A percentile compares a stretch with the other conserved stretches of the same genome.
Conservation (phyloP, 2,888 invertebrate genomes). For the Phengaris alcon region DNA sequence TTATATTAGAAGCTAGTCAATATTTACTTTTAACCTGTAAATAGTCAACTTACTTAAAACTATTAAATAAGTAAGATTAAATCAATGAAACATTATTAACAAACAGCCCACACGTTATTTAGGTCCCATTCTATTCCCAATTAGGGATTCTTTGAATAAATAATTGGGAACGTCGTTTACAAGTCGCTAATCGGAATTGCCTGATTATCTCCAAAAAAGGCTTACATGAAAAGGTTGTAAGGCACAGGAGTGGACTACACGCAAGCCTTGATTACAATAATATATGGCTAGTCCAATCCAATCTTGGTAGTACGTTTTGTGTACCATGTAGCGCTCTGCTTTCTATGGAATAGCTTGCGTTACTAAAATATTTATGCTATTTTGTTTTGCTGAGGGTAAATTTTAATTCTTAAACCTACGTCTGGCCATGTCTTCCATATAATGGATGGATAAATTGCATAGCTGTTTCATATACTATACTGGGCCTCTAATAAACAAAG, state of each 20-base stretch:
- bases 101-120: neutral
- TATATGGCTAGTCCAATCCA: constrained; percentile 37
- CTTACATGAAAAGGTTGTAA: constrained; percentile 36
- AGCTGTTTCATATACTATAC: neutral
- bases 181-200: constrained; percentile 34
- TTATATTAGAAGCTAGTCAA: neutral
- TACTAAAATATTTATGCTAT: constrained; percentile 11
- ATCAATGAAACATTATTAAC: neutral
- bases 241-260: constrained; percentile 33
- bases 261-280: constrained; percentile 38
- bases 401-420: constrained; percentile 1
- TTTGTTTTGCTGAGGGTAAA: neutral
- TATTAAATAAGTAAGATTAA: neutral
- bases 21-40: no score
- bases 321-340: constrained; percentile 9
- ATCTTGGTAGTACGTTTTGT: constrained; percentile 39
- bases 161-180: constrained; percentile 28
- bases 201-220: constrained; percentile 34
- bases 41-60: neutral
- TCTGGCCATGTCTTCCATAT: neutral
- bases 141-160: constrained; percentile 29
- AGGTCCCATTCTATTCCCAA: constrained; percentile 19
- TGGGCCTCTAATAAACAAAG: neutral
- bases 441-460: neutral
- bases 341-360: constrained; percentile 15